Percentiles rank a stretch among this genome's conserved stretches.
These are phyloP conservation scores for Myioborus melanocephalus DNA, from an alignment of 2,797 vertebrate species.

Conservation along the genomic window DNA sequence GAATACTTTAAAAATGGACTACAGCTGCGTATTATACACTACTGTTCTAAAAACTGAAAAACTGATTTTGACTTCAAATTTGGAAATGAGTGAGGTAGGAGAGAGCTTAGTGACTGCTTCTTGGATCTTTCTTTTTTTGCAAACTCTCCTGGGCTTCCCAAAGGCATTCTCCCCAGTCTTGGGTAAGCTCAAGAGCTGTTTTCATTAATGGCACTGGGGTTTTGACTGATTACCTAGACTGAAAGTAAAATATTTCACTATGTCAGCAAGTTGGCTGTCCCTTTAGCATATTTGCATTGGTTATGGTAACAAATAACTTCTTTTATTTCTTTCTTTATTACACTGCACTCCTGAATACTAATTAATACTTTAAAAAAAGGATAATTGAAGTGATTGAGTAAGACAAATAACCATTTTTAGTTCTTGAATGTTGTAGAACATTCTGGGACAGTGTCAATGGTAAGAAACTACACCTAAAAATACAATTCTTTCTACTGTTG, in stretches of 20 bases:
- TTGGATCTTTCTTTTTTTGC: not conserved
- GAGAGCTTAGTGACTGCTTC: not conserved
- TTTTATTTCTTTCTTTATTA: not conserved
- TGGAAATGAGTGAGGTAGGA: fast-evolving
- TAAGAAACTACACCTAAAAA: not conserved
- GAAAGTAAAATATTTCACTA: not conserved
- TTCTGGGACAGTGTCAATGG: not conserved
- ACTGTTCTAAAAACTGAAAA: not conserved
- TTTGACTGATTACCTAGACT: not conserved
- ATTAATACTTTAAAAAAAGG: not conserved
- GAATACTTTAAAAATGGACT: not conserved
- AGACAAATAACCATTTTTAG: not conserved
- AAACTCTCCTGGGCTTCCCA: not conserved
- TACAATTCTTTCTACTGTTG: not conserved
- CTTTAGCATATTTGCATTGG: not conserved
- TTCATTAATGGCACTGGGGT: not conserved
- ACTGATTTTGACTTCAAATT: not conserved
- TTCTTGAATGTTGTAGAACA: not conserved
- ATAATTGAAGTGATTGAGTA: not conserved
- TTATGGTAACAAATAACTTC: not conserved
- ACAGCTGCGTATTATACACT: not conserved
- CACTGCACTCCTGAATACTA: not conserved
- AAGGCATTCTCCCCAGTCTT: not conserved
- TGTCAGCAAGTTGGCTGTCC: not conserved
- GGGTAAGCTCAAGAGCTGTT: not conserved